Evolutionary conservation across 1,140 invertebrate species (phyloP), one percentile per base, ranked within the genome.

Genomic region (Centruroides sculpturatus): DNA sequence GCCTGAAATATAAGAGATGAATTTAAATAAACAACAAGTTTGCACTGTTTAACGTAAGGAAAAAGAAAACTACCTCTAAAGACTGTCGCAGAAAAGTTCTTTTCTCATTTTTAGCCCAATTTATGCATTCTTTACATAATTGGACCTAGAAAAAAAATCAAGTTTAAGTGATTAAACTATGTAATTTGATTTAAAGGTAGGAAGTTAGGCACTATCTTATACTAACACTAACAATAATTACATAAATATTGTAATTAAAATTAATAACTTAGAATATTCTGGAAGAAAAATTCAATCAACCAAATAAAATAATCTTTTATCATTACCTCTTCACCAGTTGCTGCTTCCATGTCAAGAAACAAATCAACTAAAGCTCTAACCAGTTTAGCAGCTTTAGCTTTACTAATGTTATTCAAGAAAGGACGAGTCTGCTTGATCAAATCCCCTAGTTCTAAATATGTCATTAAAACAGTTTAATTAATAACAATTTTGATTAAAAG

Each of bases 361-460:
- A 95, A 86, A 75, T 99, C 96, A 7, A 99, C 94, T 55, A 99
- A 77, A 10, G 90, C 88, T 63, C 95, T 82, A 0, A 99, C 94
- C 60, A 99, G 77, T 77, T 99, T 99, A 1, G 95, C 95, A 60
- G 97, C 96, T 77, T 99, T 99, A 35, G 96, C 96, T 78, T 99
- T 99, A 70, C 92, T 97, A 66, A 99, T 92, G 65, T 85, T 85
- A 4, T 72, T 71, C 9, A 99, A 79, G 73, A 98, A 98, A 5
- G 94, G 93, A 69, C 95, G 82, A 12, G 92, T 92, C 58, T 85
- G 84, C 77, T 91, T 90, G 66, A 98, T 97, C 51, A 99, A 79
- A 62, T 91, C 85, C 3, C 91, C 91, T 65, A 98, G 77, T 74
- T 95, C 92, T 77, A 62, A 62, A 51, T 49, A 66, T 66, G 57